These are phyloP conservation scores for Venturia canescens DNA, from an alignment of 1,140 invertebrate species.

Conservation along the genomic window DNA sequence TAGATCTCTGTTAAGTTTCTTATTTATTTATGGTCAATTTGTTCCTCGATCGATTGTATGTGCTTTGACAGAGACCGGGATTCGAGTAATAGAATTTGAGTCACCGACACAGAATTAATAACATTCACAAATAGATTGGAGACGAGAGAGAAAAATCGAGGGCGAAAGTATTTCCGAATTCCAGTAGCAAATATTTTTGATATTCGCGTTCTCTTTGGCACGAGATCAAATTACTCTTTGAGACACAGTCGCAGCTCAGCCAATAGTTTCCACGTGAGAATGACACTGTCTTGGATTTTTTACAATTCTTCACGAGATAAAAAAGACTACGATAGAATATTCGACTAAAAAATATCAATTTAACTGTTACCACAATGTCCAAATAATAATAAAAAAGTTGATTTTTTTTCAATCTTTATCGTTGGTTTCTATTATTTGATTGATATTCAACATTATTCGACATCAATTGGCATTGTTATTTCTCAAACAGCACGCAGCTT, in stretches of 20 bases:
- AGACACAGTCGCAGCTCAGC: not conserved
- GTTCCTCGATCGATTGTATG: not conserved
- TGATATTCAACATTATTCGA: not conserved
- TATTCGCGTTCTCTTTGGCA: not conserved
- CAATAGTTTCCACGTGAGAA: not conserved
- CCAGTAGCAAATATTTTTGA: not conserved
- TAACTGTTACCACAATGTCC: no score
- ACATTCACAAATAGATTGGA: not conserved
- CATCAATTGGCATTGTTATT: not conserved
- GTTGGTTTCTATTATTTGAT: no score
- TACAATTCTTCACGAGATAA: no score
- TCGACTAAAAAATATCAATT: no score
- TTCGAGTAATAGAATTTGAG: no score
- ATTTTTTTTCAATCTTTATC: no score
- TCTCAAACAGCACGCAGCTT: not conserved
- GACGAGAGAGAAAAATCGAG: not conserved
- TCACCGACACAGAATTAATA: not conserved
- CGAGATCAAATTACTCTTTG: not conserved
- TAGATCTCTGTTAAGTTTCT: not conserved
- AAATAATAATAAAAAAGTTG: no score
- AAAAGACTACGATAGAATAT: no score
- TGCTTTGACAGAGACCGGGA: no score
- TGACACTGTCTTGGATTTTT: not conserved
- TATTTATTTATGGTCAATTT: not conserved
- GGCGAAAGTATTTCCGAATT: not conserved